Base-by-base conservation (phyloP, 2,797 vertebrate genomes). In the Natrix natrix region DNA sequence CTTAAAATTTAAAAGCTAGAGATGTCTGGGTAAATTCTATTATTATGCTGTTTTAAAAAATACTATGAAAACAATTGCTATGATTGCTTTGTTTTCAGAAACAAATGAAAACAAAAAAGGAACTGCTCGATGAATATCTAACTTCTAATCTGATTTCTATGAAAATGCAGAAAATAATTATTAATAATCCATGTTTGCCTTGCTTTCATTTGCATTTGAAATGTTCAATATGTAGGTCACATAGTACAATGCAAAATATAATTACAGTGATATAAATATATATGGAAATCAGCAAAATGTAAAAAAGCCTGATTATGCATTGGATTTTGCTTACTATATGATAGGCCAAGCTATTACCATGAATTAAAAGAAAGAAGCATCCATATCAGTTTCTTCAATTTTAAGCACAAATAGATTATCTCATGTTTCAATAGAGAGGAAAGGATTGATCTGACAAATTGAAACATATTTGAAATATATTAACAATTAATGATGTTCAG, bases 111-210 rank as follows among this genome's bases (percentile, higher is more conserved):
- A 32, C 43, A 52, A 59, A 87, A 87, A 17, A 14, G 5, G 6
- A 52, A 17, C 12, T 87, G 26, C 11, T 90, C 55, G 37, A 91
- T 5, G 10, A 89, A 86, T 5, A 60, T 32, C 55, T 87, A 87
- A 63, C n/a, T 87, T 87, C 87, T 74, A 87, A 87, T 59, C 54
- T 48, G 32, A 66, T 94, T 94, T 93, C 32, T 91, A 28, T 91
- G 87, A 48, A 88, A 93, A 92, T 89, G 69, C 90, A 93, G 86
- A 61, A 90, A 92, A 91, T 74, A 52, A 91, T 43, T 11, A 89
- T 56, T 52, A 90, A 61, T 54, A 87, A 87, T 87, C 60, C 16
- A n/a, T 48, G 17, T 63, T 56, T 83, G 32, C 17, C 54, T 57
- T 88, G 13, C 59, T 57, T 48, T 28, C 92, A 89, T 90, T 88